Evolutionary conservation across 2,113 vertebrate genomes (phyloP).

Genomic region (Perccottus glenii): DNA sequence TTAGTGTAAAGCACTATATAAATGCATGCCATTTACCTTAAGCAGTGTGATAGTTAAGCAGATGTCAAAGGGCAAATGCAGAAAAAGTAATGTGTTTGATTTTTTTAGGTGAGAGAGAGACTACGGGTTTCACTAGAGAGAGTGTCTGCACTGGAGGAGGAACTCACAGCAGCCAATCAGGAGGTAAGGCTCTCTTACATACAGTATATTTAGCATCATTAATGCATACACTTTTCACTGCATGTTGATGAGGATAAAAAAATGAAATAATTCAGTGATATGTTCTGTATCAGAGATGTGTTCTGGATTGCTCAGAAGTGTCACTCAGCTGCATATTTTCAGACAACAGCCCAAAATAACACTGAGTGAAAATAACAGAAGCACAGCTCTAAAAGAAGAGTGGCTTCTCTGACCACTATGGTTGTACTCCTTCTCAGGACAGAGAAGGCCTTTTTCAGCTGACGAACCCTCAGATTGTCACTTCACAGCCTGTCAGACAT

Average conservation of each 20-base stretch:
- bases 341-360: not conserved
- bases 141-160: slow-evolving; percentile 95
- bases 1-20: too few species aligned
- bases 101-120: slow-evolving; percentile 79
- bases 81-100: not conserved
- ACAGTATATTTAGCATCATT: not conserved
- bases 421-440: slow-evolving; percentile 49
- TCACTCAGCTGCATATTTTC: slow-evolving; percentile 2
- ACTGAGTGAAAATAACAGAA: not conserved
- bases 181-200: slow-evolving; percentile 80
- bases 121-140: slow-evolving; percentile 97
- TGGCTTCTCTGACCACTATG: slow-evolving; percentile 16
- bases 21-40: too few species aligned
- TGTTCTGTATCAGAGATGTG: not conserved
- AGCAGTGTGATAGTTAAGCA: not conserved
- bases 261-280: not conserved
- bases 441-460: slow-evolving; percentile 50
- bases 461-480: slow-evolving; percentile 32
- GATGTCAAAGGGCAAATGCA: not conserved
- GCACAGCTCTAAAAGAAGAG: slow-evolving; percentile 12
- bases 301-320: slow-evolving; percentile 7
- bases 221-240: not conserved
- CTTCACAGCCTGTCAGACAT: slow-evolving; percentile 49
- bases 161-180: slow-evolving; percentile 94
- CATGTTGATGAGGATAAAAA: slow-evolving; percentile 9